A percentile compares a stretch with the other conserved stretches of the same genome.
phyloP scores from a whole-genome alignment of 2,113 vertebrate genomes.

The Platysteira castanea region DNA sequence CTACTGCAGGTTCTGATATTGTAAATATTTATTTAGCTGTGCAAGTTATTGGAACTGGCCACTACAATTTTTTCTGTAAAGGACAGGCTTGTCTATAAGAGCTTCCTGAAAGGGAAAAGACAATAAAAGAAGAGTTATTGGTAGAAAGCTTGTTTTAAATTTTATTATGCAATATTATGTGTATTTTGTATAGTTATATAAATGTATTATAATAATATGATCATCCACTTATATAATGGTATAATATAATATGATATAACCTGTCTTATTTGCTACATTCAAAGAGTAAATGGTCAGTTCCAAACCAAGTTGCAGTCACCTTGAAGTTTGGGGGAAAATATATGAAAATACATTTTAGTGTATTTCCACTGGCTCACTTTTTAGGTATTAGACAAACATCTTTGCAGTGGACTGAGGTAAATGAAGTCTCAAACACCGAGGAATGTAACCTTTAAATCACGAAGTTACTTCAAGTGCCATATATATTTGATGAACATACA shows the following conservation, averaged over 20 bases:
- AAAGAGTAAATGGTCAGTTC: background rate
- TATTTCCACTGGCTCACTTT: background rate
- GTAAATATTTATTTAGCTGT: constrained; percentile 50
- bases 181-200: background rate
- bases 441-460: background rate
- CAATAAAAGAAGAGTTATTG: background rate
- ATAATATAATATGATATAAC: background rate
- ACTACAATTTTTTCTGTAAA: background rate
- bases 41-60: background rate
- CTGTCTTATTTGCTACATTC: background rate
- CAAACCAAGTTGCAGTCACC: background rate
- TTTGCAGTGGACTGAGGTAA: background rate
- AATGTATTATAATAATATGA: background rate
- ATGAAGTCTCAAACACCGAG: background rate
- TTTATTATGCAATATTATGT: background rate
- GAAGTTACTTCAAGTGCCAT: background rate
- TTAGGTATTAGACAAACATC: background rate
- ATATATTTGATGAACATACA: background rate
- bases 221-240: background rate
- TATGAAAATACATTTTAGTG: background rate
- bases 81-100: background rate
- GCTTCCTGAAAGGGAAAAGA: background rate
- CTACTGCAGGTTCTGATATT: constrained; percentile 24
- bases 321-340: background rate
- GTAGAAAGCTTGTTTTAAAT: background rate